phyloP scores from a whole-genome alignment of 1,140 invertebrate genomes.

The Drosophila murphyi region DNA sequence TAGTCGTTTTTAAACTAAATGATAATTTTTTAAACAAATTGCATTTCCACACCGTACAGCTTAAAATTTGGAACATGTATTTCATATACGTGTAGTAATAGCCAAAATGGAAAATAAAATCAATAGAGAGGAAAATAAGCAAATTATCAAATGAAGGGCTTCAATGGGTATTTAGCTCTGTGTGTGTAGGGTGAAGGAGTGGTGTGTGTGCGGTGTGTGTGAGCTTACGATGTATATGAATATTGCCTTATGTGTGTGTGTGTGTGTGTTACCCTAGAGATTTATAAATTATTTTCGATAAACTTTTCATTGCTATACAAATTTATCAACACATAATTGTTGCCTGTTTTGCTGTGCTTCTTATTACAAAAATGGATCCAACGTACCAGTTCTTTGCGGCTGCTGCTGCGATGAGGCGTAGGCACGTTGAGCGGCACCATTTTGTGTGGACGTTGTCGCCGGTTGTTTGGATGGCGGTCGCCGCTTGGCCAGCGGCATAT shows the following conservation, averaged over 20 bases:
- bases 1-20: too few species aligned
- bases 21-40: too few species aligned
- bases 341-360: conserved; percentile 41
- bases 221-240: conserved; percentile 25
- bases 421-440: conserved; percentile 68
- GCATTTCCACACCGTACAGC: too few species aligned
- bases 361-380: conserved; percentile 82
- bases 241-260: conserved; percentile 29
- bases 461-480: conserved; percentile 72
- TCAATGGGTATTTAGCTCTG: conserved; percentile 5
- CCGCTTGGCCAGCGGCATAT: conserved; percentile 83
- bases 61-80: too few species aligned
- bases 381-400: conserved; percentile 81
- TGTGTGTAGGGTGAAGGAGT: conserved; percentile 4
- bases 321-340: conserved; percentile 33
- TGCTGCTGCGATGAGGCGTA: conserved; percentile 66
- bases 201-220: conserved; percentile 25
- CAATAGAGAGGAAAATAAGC: background rate
- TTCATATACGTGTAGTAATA: too few species aligned
- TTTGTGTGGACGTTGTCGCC: conserved; percentile 74
- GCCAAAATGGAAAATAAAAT: background rate
- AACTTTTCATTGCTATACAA: conserved; percentile 55
- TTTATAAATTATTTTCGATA: conserved; percentile 52
- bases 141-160: background rate
- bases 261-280: conserved; percentile 45